A percentile compares a stretch with the other conserved stretches of the same genome.
These are phyloP conservation scores for Helobdella robusta DNA, from an alignment of 2,888 invertebrate genomes.

Conservation along the genomic window DNA sequence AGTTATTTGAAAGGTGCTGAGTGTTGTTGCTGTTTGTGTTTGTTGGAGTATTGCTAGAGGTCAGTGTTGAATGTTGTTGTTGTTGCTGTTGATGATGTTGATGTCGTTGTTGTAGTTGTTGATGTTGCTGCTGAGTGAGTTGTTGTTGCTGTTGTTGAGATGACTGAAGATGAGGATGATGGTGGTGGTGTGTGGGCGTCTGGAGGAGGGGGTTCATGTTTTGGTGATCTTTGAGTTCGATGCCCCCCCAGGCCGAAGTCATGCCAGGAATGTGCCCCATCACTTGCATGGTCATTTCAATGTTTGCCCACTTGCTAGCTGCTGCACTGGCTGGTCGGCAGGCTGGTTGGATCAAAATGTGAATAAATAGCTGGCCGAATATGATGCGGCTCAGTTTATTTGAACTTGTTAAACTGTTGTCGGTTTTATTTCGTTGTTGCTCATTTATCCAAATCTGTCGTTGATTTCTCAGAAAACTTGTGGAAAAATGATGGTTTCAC, in stretches of 20 bases:
- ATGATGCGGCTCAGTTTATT: no score
- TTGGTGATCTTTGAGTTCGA: constrained; percentile 14
- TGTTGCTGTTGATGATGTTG: neutral
- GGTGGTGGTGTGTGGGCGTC: neutral
- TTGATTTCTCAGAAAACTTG: no score
- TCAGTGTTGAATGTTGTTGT: neutral
- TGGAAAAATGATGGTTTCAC: no score
- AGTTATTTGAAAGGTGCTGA: neutral
- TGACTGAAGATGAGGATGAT: neutral
- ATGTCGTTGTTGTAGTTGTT: constrained; percentile 16
- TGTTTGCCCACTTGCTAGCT: no score
- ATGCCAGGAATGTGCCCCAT: constrained; percentile 19
- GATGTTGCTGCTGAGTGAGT: constrained; percentile 8
- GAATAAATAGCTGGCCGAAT: no score
- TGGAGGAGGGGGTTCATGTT: constrained; percentile 2
- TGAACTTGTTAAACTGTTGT: no score
- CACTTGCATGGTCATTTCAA: constrained; percentile 22
- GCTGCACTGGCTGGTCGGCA: no score
- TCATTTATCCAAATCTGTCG: no score
- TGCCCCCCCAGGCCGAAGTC: constrained; percentile 17
- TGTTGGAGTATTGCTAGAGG: neutral
- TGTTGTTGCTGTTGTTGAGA: neutral
- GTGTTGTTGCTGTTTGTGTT: constrained; percentile 1
- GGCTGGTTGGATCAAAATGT: no score
- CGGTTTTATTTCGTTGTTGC: no score